These are phyloP conservation scores for Anticlea derivata DNA, from an alignment of 2,888 invertebrate species.

Conservation along the genomic window DNA sequence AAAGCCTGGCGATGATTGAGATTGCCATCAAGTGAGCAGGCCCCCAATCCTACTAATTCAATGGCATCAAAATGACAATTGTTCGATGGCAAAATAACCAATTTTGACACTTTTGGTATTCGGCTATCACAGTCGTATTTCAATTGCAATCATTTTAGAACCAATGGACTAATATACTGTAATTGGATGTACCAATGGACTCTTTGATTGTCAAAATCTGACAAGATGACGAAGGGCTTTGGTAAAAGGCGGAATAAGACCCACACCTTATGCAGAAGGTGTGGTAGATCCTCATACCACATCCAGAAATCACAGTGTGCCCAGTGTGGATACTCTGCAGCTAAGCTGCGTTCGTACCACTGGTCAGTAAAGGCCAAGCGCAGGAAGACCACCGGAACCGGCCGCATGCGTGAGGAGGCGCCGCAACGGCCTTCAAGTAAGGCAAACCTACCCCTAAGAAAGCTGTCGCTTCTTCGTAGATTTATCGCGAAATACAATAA, in stretches of 20 bases:
- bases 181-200: too few relatives aligned
- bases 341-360: conserved; percentile 98
- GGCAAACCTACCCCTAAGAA: conserved; percentile 87
- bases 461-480: conserved; percentile 85
- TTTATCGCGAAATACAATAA: conserved; percentile 61
- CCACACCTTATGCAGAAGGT: conserved; percentile 99
- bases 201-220: too few relatives aligned
- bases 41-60: too few relatives aligned
- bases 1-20: too few relatives aligned
- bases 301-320: conserved; percentile 99
- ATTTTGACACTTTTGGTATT: too few relatives aligned
- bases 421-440: conserved; percentile 95
- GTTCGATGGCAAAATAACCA: too few relatives aligned
- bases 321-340: conserved; percentile 98
- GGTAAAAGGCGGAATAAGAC: conserved; percentile 99
- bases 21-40: too few relatives aligned
- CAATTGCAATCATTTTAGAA: too few relatives aligned
- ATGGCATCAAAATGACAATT: too few relatives aligned
- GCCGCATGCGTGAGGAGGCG: conserved; percentile 97
- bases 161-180: too few relatives aligned
- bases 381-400: conserved; percentile 99
- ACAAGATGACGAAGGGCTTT: conserved; percentile 99
- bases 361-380: conserved; percentile 99
- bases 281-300: conserved; percentile 98
- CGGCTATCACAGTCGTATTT: too few relatives aligned